Evolutionary conservation across 2,113 vertebrate genomes (phyloP).

Genomic region (Alexandromys fortis): DNA sequence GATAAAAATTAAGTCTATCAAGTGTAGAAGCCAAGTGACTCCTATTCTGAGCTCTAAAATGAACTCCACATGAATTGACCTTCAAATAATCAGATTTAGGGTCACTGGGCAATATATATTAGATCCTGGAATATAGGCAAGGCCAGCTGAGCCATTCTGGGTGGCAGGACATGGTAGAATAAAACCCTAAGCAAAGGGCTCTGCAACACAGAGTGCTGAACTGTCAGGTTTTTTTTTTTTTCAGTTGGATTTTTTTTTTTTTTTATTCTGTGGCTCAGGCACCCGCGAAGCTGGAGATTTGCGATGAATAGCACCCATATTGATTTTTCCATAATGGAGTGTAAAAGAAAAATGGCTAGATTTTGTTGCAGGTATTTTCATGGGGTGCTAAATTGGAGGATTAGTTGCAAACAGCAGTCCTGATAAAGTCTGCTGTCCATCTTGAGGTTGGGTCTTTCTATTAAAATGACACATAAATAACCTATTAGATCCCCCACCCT

Average conservation of each 20-base stretch:
- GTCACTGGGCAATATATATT: not conserved
- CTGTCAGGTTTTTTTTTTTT: conserved; percentile 49
- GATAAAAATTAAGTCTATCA: conserved; percentile 1
- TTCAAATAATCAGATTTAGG: not conserved
- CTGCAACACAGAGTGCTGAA: conserved; percentile 43
- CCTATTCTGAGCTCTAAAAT: not conserved
- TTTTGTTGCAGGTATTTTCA: conserved; percentile 90
- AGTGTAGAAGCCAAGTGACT: not conserved
- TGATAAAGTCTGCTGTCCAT: conserved; percentile 91
- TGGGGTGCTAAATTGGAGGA: conserved; percentile 89
- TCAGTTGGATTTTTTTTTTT: not conserved
- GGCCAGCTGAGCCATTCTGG: not conserved
- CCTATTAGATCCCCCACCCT: conserved; percentile 98
- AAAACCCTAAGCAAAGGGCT: not conserved
- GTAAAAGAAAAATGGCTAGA: conserved; percentile 87
- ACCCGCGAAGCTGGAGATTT: conserved; percentile 83
- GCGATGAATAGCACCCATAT: conserved; percentile 87
- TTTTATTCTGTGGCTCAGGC: conserved; percentile 69
- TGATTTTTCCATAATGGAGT: conserved; percentile 88
- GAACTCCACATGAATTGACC: conserved; percentile 15
- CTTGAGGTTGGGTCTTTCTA: conserved; percentile 94
- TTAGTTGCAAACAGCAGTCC: conserved; percentile 91
- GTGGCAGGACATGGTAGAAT: conserved; percentile 17
- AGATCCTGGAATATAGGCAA: not conserved
- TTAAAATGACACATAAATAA: conserved; percentile 99